Percentiles rank a stretch among this genome's conserved stretches.
Conservation (phyloP, 2,888 invertebrate genomes). For the Lordiphosa andalusiaca region DNA sequence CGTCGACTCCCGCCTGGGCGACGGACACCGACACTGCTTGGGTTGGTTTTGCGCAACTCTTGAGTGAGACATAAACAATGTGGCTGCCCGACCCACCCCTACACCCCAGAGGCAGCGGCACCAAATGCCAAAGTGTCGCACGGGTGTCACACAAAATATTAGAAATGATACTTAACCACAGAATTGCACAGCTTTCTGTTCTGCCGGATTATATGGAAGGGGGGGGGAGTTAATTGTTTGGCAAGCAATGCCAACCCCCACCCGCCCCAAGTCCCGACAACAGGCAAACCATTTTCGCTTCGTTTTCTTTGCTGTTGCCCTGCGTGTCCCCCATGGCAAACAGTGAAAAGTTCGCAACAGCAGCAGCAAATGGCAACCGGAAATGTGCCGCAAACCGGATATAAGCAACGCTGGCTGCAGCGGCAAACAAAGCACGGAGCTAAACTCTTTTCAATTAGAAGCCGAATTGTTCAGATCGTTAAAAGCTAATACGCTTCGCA, state of each 20-base stretch:
- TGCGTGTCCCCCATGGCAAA: constrained; percentile 51
- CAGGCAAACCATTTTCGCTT: constrained; percentile 22
- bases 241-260: constrained; percentile 1
- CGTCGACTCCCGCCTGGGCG: constrained; percentile 15
- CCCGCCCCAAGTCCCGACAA: too few relatives aligned
- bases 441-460: constrained; percentile 37
- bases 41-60: constrained; percentile 45
- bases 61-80: constrained; percentile 73
- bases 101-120: constrained; percentile 13
- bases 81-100: constrained; percentile 25
- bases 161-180: constrained; percentile 76
- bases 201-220: neutral
- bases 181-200: constrained; percentile 68
- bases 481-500: constrained; percentile 25
- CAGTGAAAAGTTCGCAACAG: constrained; percentile 56
- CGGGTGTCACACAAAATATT: constrained; percentile 74
- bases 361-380: constrained; percentile 70
- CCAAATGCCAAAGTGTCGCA: constrained; percentile 73
- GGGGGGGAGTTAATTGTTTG: constrained; percentile 57
- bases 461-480: constrained; percentile 32
- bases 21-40: constrained; percentile 6
- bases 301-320: constrained; percentile 9
- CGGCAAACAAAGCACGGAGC: constrained; percentile 8
- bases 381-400: constrained; percentile 72
- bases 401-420: constrained; percentile 59